Conservation (phyloP, 92 coral and sea anemone species). For the Actinostola sp. region DNA sequence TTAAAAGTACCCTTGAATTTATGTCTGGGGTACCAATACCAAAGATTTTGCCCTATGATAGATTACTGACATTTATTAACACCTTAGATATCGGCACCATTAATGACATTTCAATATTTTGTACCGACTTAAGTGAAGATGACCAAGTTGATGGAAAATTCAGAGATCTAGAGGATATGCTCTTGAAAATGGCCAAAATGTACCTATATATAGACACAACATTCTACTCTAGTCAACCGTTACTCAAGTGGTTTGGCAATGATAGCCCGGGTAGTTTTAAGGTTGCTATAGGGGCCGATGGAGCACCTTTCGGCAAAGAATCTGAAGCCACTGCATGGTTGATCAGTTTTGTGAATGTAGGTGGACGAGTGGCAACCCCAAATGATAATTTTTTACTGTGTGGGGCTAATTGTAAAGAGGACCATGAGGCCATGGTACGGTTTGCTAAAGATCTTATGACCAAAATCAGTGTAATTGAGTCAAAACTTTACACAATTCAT, state of each 20-base stretch:
- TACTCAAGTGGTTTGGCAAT: constrained; percentile 52
- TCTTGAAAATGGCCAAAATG: constrained; percentile 51
- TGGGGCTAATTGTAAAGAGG: constrained; percentile 62
- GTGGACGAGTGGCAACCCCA: constrained; percentile 30
- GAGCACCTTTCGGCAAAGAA: constrained; percentile 75
- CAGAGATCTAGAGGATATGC: constrained; percentile 44
- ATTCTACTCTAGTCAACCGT: neutral
- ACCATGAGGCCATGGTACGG: constrained; percentile 35
- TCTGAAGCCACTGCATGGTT: constrained; percentile 70
- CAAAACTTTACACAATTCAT: constrained; percentile 6
- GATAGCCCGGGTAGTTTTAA: constrained; percentile 59
- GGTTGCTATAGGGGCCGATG: constrained; percentile 72
- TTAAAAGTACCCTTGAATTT: neutral
- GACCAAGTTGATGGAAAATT: constrained; percentile 45
- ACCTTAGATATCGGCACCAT: constrained; percentile 45
- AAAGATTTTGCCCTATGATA: constrained; percentile 55
- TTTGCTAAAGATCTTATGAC: constrained; percentile 21
- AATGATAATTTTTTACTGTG: constrained; percentile 49
- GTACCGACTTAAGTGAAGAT: constrained; percentile 47
- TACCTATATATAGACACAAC: constrained; percentile 31
- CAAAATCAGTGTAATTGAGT: constrained; percentile 28
- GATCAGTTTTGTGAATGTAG: constrained; percentile 63
- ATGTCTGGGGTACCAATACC: constrained; percentile 40
- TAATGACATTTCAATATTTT: constrained; percentile 39
- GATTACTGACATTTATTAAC: constrained; percentile 35